phyloP scores from a whole-genome alignment of 2,113 vertebrate genomes.

The Circaetus gallicus region DNA sequence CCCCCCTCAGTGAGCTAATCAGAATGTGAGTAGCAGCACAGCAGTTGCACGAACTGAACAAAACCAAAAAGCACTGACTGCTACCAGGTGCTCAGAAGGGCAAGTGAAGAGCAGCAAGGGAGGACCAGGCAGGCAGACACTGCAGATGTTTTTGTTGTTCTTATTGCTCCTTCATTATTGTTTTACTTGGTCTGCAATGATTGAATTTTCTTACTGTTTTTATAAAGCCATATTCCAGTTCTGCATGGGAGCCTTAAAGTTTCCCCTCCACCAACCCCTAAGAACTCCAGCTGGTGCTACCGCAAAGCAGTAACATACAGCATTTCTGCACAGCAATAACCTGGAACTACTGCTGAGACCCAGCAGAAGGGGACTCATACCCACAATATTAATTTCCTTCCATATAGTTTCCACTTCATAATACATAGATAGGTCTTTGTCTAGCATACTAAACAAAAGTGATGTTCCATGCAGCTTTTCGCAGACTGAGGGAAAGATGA shows the following conservation, averaged over 20 bases:
- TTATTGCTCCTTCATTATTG: not conserved
- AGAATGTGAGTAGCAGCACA: not conserved
- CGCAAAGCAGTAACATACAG: not conserved
- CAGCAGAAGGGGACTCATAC: not conserved
- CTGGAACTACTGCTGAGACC: not conserved
- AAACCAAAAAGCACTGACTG: not conserved
- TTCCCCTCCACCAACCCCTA: not conserved
- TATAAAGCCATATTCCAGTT: not conserved
- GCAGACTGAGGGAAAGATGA: not conserved
- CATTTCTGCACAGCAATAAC: not conserved
- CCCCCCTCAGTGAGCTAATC: not conserved
- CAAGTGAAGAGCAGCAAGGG: not conserved
- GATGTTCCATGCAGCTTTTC: not conserved
- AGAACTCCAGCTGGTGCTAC: not conserved
- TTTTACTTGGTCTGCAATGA: not conserved
- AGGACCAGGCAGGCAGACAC: not conserved
- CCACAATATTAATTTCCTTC: not conserved
- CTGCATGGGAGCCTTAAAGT: not conserved
- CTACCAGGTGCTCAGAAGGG: not conserved
- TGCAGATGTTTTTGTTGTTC: not conserved
- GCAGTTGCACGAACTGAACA: not conserved
- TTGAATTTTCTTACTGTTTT: not conserved
- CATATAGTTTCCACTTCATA: not conserved
- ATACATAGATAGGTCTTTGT: constrained; percentile 1
- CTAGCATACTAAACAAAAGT: not conserved